phyloP scores from a whole-genome alignment of 1,140 invertebrate genomes.

The Saccostrea cuccullata region DNA sequence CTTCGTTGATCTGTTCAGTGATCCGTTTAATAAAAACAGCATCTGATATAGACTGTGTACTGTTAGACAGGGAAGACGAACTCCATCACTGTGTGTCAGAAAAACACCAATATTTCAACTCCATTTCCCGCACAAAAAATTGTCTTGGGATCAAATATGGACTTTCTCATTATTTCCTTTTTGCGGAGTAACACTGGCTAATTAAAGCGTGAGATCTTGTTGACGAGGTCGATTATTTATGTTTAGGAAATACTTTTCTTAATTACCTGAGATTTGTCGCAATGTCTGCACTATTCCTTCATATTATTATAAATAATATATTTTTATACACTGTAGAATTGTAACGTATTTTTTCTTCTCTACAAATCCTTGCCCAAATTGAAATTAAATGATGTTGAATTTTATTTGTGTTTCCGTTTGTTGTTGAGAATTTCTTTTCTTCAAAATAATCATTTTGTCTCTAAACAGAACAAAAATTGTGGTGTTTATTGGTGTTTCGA shows the following conservation, averaged over 20 bases:
- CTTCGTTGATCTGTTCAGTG: neutral
- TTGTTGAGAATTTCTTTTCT: no score
- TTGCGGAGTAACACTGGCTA: neutral
- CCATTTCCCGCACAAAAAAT: conserved; percentile 27
- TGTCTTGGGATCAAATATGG: conserved; percentile 30
- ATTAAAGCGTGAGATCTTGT: neutral
- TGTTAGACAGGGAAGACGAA: neutral
- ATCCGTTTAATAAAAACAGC: conserved; percentile 29
- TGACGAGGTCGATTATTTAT: neutral
- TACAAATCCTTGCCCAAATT: no score
- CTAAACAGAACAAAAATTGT: no score
- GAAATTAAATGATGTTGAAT: no score
- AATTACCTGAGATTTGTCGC: neutral
- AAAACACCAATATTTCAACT: conserved; percentile 13
- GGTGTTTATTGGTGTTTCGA: no score
- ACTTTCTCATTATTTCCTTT: conserved; percentile 32
- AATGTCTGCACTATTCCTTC: neutral
- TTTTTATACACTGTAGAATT: neutral
- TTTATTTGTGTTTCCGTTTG: no score
- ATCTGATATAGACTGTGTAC: neutral
- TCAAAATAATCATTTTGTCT: no score
- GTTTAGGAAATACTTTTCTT: conserved; percentile 18
- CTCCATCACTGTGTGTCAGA: conserved; percentile 15
- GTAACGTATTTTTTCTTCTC: no score
- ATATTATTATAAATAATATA: neutral